Evolutionary conservation across 2,888 invertebrate species (phyloP), one percentile per base, ranked within the genome.

Genomic region (Drosophila neutralis): DNA sequence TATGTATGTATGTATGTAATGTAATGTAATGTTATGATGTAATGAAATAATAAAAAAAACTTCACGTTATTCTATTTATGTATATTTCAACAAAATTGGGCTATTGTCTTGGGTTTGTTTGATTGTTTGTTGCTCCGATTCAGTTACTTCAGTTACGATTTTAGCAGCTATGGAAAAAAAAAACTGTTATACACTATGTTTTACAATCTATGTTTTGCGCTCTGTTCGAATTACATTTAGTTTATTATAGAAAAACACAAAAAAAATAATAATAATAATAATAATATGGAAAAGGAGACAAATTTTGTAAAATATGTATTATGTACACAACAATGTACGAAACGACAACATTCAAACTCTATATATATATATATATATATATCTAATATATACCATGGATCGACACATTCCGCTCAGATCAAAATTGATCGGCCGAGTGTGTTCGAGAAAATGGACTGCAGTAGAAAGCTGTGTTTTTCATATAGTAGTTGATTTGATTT

Each of bases 61-160:
- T 53, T 73, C 54, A 56, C 24, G 48, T 66, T 80, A 76, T 60
- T 52, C 65, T 70, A 72, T 73, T 56, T 60, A 61, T 67, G 38
- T 67, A 60, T 68, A 64, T 63, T 64, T 79, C 62, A 85, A 83
- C 80, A 85, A 85, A 88, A 90, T 85, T 85, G 90, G 91, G 92
- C 92, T 91, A 91, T 91, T 91, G 92, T 85, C 74, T 77, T 78
- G 61, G 60, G 21, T 69, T 49, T 74, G 86, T 91, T 91, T 91
- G 91, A 91, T 91, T 91, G 91, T 91, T 91, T 91, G 81, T 83
- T 92, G 92, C 92, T 91, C 91, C 78, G 78, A 77, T 80, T 90
- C 83, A 88, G 83, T 76, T 86, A 91, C 91, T 85, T 78, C 58
- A 74, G 77, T 88, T 82, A 76, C 69, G 73, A 69, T 69, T 68